Conservation (phyloP, 2,113 vertebrate species). For the Colaptes auratus region DNA sequence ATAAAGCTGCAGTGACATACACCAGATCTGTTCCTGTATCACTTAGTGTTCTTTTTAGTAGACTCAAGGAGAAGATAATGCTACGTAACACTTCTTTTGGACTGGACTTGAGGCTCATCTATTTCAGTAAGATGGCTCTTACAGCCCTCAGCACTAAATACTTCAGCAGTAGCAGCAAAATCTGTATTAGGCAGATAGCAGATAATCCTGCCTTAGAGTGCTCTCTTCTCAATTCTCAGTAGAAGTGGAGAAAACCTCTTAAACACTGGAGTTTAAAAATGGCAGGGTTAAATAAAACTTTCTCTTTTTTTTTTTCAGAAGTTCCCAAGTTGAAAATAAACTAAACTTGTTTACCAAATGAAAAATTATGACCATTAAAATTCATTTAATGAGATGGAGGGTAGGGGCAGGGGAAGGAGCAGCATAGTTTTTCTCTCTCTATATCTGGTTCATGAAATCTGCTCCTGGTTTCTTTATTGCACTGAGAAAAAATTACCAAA, state of each 20-base stretch:
- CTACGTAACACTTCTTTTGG: neutral
- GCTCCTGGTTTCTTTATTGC: neutral
- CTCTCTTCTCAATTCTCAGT: slow-evolving; percentile 23
- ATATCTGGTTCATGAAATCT: neutral
- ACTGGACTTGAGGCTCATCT: neutral
- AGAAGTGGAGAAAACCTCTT: neutral
- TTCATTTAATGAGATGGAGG: neutral
- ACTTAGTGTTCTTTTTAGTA: neutral
- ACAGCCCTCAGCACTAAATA: neutral
- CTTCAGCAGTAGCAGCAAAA: neutral
- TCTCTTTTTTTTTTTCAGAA: neutral
- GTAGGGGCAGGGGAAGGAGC: neutral
- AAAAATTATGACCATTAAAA: neutral
- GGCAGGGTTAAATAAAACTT: neutral
- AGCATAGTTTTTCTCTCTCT: neutral
- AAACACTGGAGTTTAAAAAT: neutral
- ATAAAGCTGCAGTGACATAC: neutral
- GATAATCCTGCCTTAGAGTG: slow-evolving; percentile 43
- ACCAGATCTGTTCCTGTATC: neutral
- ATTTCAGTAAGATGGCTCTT: neutral
- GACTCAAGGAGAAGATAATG: neutral
- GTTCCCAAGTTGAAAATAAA: neutral
- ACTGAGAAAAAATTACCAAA: neutral
- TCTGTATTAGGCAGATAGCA: slow-evolving; percentile 52
- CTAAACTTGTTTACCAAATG: neutral